A percentile compares a stretch with the other conserved stretches of the same genome.
phyloP scores from a whole-genome alignment of 2,113 vertebrate genomes.

The Lampris megalopsis region DNA sequence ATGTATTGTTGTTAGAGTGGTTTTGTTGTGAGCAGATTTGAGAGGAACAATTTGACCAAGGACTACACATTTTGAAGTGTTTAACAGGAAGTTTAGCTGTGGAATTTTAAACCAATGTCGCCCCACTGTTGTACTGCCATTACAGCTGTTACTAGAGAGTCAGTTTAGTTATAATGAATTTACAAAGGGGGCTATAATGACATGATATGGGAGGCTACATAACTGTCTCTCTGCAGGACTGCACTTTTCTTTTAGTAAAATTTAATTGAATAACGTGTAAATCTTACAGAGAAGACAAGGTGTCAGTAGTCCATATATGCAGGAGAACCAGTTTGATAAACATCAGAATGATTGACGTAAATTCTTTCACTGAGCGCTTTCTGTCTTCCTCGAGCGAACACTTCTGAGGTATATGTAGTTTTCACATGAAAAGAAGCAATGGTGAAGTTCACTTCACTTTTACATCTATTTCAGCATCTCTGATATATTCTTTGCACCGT shows the following conservation, averaged over 20 bases:
- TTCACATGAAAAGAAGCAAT: neutral
- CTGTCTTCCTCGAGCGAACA: neutral
- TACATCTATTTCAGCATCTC: too few relatives aligned
- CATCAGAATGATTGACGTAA: constrained; percentile 74
- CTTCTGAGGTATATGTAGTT: neutral
- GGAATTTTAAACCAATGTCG: neutral
- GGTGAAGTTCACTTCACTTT: too few relatives aligned
- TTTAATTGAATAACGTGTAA: neutral
- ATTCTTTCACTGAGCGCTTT: neutral
- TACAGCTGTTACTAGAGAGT: neutral
- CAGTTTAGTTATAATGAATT: neutral
- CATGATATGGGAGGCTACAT: neutral
- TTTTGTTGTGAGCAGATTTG: neutral
- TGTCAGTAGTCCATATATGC: constrained; percentile 18
- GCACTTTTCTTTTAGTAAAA: neutral
- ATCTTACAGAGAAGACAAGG: neutral
- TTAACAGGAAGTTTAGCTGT: neutral
- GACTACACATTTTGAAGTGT: neutral
- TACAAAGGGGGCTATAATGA: neutral
- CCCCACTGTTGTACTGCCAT: too few relatives aligned
- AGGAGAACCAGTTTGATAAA: constrained; percentile 74
- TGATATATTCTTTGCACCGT: too few relatives aligned
- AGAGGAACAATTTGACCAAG: neutral
- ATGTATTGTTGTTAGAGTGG: neutral
- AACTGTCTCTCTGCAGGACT: neutral